A percentile compares a stretch with the other conserved stretches of the same genome.
These are phyloP conservation scores for Lepisosteus osseus DNA, from an alignment of 2,113 vertebrate genomes.

Conservation along the genomic window DNA sequence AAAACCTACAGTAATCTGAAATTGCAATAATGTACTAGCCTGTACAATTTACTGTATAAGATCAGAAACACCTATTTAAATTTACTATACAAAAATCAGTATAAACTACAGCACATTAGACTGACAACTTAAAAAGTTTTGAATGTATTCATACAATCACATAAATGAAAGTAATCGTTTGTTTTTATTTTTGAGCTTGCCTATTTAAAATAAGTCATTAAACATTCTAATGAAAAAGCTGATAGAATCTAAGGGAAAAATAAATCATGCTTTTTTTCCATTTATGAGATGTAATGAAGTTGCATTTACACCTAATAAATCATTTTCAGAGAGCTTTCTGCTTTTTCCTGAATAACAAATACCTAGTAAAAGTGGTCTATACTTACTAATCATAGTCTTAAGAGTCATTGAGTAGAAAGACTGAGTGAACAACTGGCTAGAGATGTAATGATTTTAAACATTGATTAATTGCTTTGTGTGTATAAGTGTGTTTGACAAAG, in stretches of 20 bases:
- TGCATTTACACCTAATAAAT: neutral
- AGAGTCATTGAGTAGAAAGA: neutral
- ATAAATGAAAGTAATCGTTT: too few species aligned
- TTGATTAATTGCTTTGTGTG: constrained; percentile 5
- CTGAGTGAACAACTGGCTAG: neutral
- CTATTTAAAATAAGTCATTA: too few species aligned
- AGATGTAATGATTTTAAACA: constrained; percentile 12
- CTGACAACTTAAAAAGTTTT: too few species aligned
- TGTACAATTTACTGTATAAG: too few species aligned
- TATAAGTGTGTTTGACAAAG: constrained; percentile 14
- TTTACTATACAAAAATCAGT: too few species aligned
- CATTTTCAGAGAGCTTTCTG: neutral
- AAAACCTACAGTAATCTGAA: too few species aligned
- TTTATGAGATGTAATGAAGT: neutral
- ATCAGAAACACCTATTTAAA: too few species aligned
- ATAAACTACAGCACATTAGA: too few species aligned
- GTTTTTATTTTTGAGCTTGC: too few species aligned
- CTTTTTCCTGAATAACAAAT: constrained; percentile 27
- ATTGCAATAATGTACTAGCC: too few species aligned
- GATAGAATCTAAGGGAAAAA: neutral
- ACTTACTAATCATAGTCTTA: neutral
- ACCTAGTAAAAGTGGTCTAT: neutral
- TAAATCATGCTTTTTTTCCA: neutral
- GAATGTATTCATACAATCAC: too few species aligned
- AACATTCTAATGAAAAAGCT: too few species aligned